A percentile compares a stretch with the other conserved stretches of the same genome.
These are phyloP conservation scores for Lumbricus terrestris DNA, from an alignment of 2,888 invertebrate species.

Conservation along the genomic window DNA sequence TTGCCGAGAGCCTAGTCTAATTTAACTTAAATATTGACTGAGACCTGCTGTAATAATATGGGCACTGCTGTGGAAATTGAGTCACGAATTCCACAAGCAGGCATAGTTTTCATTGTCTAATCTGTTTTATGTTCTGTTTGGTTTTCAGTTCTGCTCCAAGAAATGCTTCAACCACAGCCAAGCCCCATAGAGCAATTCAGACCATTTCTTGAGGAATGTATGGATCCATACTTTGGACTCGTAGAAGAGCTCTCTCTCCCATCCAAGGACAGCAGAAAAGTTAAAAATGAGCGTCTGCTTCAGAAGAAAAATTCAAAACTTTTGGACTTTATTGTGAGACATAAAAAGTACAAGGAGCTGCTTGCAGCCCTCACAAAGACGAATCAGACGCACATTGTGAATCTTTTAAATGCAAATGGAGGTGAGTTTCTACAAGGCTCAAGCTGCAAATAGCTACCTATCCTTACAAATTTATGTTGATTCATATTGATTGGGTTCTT, in stretches of 20 bases:
- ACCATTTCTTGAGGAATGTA: background rate
- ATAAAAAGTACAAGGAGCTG: background rate
- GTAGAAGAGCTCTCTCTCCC: background rate
- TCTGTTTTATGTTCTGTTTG: background rate
- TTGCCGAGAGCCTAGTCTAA: background rate
- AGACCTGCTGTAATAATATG: background rate
- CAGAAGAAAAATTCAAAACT: background rate
- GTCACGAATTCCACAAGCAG: background rate
- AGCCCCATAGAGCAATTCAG: background rate
- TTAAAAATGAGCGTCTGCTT: background rate
- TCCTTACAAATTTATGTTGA: background rate
- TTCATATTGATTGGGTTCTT: background rate
- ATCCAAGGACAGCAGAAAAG: background rate
- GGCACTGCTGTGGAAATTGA: background rate
- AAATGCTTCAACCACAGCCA: background rate
- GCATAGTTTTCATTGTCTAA: background rate
- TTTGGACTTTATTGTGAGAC: background rate
- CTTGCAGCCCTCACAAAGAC: background rate
- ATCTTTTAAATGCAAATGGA: background rate
- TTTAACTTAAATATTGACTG: background rate
- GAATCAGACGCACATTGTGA: background rate
- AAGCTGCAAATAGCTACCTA: too few species aligned
- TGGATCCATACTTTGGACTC: background rate
- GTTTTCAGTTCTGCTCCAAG: background rate
- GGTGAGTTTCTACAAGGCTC: background rate